Base-by-base conservation (phyloP, 2,888 invertebrate species). In the Didymodactylos carnosus region DNA sequence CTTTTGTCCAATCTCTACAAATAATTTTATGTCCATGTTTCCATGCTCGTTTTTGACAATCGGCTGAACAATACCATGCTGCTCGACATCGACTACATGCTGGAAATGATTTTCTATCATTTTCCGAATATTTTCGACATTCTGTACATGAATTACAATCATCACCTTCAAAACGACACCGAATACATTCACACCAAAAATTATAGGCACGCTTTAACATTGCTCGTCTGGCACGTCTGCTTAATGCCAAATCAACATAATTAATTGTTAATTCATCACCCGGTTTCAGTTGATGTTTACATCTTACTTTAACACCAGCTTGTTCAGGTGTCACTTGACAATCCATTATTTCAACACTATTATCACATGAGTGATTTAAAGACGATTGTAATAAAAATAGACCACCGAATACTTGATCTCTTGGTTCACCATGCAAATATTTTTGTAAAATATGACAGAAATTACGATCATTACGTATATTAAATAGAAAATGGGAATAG, bases 301-400 rank as follows among this genome's bases (percentile, higher is more conserved):
- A 40, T 7, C 69, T 27, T 29, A 74, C 75, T 25, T 41, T 35
- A 39, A 75, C 43, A 23, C 73, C 75, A 40, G 41, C 39, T 27
- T 16, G 25, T 49, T 39, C 62, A 35, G 62, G 7, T 35, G 62
- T 62, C 8, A 70, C 72, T 27, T 73, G 53, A 41, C 76, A 75
- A 72, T 77, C 78, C 70, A 77, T 70, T 29, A 80, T 78, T 75
- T 78, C 78, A 11, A 77, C 79, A 70, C 78, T 78, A 75, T 79
- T 79, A 62, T 77, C 77, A 72, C 80, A 80, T 8, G 79, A 79
- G 73, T 80, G 80, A 62, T 80, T 80, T 51, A 80, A 72, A 72
- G 79, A 80, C 2, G 80, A 78, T 71, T 80, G 80, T 5, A 80
- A 75, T 5, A 78, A 76, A 73, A 80, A 80, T 73, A 80, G 76